A percentile compares a stretch with the other conserved stretches of the same genome.
phyloP scores from a whole-genome alignment of 1,140 invertebrate genomes.

The Lerema accius region DNA sequence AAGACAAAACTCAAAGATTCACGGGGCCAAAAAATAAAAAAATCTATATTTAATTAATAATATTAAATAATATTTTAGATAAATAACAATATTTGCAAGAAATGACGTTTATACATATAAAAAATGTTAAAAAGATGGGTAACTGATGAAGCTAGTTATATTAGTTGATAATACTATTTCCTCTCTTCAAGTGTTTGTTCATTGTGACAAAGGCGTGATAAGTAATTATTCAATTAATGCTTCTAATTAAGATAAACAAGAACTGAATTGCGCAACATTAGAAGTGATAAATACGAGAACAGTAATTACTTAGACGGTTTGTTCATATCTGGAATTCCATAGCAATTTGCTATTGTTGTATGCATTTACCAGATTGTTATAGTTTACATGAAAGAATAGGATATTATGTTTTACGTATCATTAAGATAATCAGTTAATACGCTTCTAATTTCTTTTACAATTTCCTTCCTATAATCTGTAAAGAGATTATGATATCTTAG shows the following conservation, averaged over 20 bases:
- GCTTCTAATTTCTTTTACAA: not conserved
- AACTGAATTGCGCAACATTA: conserved; percentile 24
- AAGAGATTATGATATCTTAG: too few species aligned
- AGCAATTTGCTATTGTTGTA: conserved; percentile 5
- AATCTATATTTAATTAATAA: too few species aligned
- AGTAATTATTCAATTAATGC: conserved; percentile 20
- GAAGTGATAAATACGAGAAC: conserved; percentile 8
- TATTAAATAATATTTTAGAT: too few species aligned
- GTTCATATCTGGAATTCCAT: conserved; percentile 22
- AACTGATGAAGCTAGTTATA: not conserved
- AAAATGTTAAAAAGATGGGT: too few species aligned
- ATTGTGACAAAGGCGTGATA: not conserved
- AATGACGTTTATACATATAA: too few species aligned
- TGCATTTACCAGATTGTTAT: not conserved
- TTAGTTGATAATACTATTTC: not conserved
- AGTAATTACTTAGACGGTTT: conserved; percentile 16
- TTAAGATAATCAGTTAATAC: not conserved
- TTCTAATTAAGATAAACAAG: conserved; percentile 20
- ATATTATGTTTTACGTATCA: not conserved
- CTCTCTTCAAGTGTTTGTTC: not conserved
- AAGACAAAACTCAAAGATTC: too few species aligned
- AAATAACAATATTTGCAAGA: too few species aligned
- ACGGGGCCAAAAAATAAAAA: too few species aligned
- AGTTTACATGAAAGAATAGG: not conserved
- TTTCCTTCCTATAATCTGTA: not conserved